Conservation (phyloP, 1,140 invertebrate genomes). For the Drosophila eugracilis region DNA sequence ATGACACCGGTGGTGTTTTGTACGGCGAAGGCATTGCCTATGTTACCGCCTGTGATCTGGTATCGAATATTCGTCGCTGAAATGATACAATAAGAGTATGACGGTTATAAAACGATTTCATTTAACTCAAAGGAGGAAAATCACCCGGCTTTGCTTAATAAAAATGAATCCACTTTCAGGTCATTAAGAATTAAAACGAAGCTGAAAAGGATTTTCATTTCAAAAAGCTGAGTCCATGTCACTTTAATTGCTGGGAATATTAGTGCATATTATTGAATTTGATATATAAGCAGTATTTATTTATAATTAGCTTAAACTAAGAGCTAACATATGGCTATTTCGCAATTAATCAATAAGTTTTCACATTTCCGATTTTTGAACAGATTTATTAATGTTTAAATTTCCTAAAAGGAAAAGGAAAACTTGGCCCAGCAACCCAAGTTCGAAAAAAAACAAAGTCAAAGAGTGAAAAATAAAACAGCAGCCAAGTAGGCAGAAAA, state of each 20-base stretch:
- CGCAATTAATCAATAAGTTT: no score
- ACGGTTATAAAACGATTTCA: slow-evolving; percentile 13
- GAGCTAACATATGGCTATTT: no score
- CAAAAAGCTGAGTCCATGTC: not conserved
- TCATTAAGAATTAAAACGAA: slow-evolving; percentile 24
- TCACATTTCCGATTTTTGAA: no score
- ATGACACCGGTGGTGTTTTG: slow-evolving; percentile 91
- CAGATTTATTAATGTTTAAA: no score
- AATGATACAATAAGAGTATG: slow-evolving; percentile 56
- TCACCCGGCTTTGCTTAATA: slow-evolving; percentile 45
- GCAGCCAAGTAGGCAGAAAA: slow-evolving; percentile 17
- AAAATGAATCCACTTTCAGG: slow-evolving; percentile 14
- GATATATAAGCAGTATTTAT: no score
- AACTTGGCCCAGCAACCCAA: not conserved
- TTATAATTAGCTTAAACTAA: no score
- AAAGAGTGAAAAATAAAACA: slow-evolving; percentile 19
- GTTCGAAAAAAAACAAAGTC: slow-evolving; percentile 26
- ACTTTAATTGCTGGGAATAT: no score
- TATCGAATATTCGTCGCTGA: slow-evolving; percentile 91
- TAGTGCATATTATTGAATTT: no score
- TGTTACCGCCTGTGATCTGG: slow-evolving; percentile 91
- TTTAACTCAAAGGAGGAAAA: slow-evolving; percentile 13
- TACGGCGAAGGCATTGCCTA: slow-evolving; percentile 91
- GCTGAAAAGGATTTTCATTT: slow-evolving; percentile 9
- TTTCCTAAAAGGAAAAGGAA: not conserved